phyloP scores from a whole-genome alignment of 2,113 vertebrate genomes.

The Cygnus buccinator region DNA sequence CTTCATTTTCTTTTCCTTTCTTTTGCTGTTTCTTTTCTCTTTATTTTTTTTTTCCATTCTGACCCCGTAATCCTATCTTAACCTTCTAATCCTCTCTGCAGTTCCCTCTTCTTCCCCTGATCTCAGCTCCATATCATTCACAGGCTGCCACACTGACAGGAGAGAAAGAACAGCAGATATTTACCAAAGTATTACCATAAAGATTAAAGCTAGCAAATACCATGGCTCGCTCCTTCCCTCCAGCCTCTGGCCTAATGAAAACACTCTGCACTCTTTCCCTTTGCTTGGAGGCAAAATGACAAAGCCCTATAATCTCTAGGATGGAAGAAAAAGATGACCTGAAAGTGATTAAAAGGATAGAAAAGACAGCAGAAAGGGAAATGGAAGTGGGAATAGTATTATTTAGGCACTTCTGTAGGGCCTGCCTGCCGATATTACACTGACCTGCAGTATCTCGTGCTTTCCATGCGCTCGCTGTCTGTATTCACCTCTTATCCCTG shows the following conservation, averaged over 20 bases:
- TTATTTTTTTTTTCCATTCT: not conserved
- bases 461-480: not conserved
- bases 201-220: conserved; percentile 69
- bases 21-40: conserved; percentile 45
- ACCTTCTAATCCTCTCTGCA: conserved; percentile 71
- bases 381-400: not conserved
- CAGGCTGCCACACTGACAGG: conserved; percentile 54
- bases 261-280: conserved; percentile 12
- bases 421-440: not conserved
- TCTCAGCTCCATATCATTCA: conserved; percentile 59
- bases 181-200: conserved; percentile 71
- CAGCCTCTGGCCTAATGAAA: conserved; percentile 53
- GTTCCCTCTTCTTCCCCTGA: conserved; percentile 56
- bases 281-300: conserved; percentile 52
- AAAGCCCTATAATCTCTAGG: conserved; percentile 63
- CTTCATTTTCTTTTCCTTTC: conserved; percentile 69
- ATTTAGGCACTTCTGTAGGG: not conserved
- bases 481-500: not conserved
- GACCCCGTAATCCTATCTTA: conserved; percentile 67
- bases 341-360: conserved; percentile 56
- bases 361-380: conserved; percentile 24
- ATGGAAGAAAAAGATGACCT: conserved; percentile 16
- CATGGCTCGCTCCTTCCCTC: not conserved
- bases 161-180: conserved; percentile 66
- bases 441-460: not conserved